These are phyloP conservation scores for Cyrtorhinus lividipennis DNA, from an alignment of 1,140 invertebrate genomes.

Conservation along the genomic window DNA sequence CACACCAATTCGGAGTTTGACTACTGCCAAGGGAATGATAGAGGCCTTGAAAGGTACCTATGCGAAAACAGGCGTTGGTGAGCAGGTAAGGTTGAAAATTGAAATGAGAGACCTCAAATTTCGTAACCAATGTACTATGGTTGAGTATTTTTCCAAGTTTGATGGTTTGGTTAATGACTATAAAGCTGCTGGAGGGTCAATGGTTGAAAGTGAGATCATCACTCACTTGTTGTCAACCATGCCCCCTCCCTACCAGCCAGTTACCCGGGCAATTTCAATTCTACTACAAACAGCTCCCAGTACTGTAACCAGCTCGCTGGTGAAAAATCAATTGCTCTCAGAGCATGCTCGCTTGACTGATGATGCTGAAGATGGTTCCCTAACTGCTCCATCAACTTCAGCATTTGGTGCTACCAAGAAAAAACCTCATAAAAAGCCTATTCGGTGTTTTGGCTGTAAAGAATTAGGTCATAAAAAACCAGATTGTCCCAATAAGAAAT, in stretches of 20 bases:
- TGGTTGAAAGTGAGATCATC: too few species aligned
- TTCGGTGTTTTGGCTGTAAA: not conserved
- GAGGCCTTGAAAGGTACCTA: too few species aligned
- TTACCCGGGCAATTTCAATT: not conserved
- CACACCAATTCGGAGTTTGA: too few species aligned
- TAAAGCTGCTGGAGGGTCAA: too few species aligned
- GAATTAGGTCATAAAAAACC: not conserved
- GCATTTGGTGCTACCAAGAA: not conserved
- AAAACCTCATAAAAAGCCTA: not conserved
- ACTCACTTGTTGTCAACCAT: too few species aligned
- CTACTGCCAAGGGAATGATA: too few species aligned
- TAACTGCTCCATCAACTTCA: not conserved
- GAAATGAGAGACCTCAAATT: too few species aligned
- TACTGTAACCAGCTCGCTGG: not conserved
- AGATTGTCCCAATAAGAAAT: not conserved
- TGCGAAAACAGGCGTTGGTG: too few species aligned
- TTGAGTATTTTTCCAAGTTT: too few species aligned
- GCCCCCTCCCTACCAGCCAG: not conserved
- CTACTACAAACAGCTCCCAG: not conserved
- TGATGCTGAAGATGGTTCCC: not conserved
- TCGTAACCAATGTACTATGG: too few species aligned
- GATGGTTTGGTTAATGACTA: too few species aligned
- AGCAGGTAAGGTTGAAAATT: too few species aligned
- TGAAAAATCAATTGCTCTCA: slow-evolving; percentile 7
- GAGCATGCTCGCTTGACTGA: not conserved